Evolutionary conservation across 2,797 vertebrate species (phyloP).

Genomic region (Propithecus perrieri): DNA sequence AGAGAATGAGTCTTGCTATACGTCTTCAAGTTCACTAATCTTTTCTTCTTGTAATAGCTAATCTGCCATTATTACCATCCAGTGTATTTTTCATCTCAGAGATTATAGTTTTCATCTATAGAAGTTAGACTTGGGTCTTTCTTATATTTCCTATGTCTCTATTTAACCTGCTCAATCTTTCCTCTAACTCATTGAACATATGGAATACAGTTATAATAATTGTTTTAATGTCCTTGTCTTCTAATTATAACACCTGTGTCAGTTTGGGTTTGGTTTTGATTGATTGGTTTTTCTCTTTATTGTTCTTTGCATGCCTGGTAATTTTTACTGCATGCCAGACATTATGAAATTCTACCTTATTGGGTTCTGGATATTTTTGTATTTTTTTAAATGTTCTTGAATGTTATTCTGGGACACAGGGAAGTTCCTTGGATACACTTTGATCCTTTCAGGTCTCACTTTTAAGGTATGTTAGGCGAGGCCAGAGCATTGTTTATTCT

Average conservation of each 20-base stretch:
- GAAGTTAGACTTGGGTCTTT: neutral
- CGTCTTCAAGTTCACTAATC: neutral
- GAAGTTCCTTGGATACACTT: neutral
- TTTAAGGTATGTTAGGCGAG: neutral
- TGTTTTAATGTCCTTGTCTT: neutral
- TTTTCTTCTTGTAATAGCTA: conserved; percentile 16
- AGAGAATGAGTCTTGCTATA: no score
- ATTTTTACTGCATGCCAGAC: neutral
- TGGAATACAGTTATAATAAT: neutral
- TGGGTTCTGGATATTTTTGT: neutral
- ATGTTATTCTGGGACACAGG: neutral
- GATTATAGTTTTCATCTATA: neutral
- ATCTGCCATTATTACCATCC: neutral
- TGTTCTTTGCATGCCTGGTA: neutral
- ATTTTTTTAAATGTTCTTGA: neutral
- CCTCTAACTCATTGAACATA: neutral
- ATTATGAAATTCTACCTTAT: neutral
- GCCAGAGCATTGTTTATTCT: neutral
- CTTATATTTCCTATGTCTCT: neutral
- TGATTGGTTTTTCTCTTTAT: neutral
- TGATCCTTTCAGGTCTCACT: neutral
- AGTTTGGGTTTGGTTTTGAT: neutral
- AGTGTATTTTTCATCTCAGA: neutral
- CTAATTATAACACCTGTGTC: neutral
- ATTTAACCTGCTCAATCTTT: neutral